Base-by-base conservation (phyloP, 1,140 invertebrate genomes). In the Megathymus violae region DNA sequence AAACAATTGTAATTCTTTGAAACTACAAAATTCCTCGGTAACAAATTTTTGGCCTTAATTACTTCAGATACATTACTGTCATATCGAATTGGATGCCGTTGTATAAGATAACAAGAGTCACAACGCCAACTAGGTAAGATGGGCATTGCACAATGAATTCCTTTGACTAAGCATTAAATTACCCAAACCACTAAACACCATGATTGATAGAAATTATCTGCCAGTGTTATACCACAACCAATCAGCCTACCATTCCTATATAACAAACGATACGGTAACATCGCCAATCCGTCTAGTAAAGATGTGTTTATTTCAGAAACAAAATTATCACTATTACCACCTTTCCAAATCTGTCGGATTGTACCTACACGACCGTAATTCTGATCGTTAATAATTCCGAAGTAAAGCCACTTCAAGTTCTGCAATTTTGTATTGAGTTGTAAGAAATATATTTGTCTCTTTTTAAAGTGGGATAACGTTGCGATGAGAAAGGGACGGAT, bases 401-500 rank as follows among this genome's bases (percentile, higher is more conserved):
- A 81, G 84, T 86, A 87, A 74, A 82, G 71, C 74, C 80, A 82
- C 83, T 78, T 84, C 78, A 76, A 88, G 80, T 88, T 89, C 80
- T 86, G 82, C 85, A 85, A 88, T 85, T 71, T 80, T 77, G 67
- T 56, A 66, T 19, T 41, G 44, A 36, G 64, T 27, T 62, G 14
- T 48, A 14, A 63, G 50, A 77, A 62, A 50, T 84, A 71, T 74
- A 40, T 11, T 27, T 64, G 64, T 87, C 85, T 78, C 76, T 61
- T 60, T 80, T 52, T 68, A 62, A 75, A 79, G 67, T 83, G 76
- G 11, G 48, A 51, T 48, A 46, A 41, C 51, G 41, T 52, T n/a
- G 31, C 46, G 40, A 74, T 73, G 48, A 51, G 75, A 88, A 46
- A 79, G 70, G 63, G 84, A 88, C 41, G 62, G 71, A 64, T 54